Evolutionary conservation across 2,888 invertebrate genomes (phyloP), one percentile per base, ranked within the genome.

Genomic region (Nudaria mundana): DNA sequence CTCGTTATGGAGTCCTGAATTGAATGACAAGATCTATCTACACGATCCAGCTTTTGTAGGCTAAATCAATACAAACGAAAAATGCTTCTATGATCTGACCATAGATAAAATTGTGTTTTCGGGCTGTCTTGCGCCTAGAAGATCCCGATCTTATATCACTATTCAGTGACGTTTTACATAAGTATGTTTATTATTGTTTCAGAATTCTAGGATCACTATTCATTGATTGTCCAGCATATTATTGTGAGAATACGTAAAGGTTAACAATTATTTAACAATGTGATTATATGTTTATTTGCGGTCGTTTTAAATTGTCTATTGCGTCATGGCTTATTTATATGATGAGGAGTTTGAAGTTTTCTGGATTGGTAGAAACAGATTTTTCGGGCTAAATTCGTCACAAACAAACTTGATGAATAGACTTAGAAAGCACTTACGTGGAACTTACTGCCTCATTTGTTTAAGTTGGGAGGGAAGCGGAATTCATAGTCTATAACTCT

Each of bases 31-130:
- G 40, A 16, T 11, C 52, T 62, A 63, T 65, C 52, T 63, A 69
- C 60, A 66, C 59, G 59, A 66, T 72, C 61, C 55, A 71, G 74
- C 68, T 71, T 69, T 71, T 74, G 68, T 72, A 71, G 72, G 69
- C 69, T 76, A 66, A 51, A 65, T 71, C 68, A 63, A 80, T 76
- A 64, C 81, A 81, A 78, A 71, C 69, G 62, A 61, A 58, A 67
- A 66, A 49, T 44, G 48, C 50, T 61, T 76, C 76, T 78, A 76
- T 75, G n/a, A n/a, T n/a, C n/a, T n/a, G n/a, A n/a, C n/a, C n/a
- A n/a, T n/a, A n/a, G n/a, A n/a, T n/a, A n/a, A n/a, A n/a, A n/a
- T n/a, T n/a, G n/a, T n/a, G n/a, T n/a, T n/a, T n/a, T n/a, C 7
- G 11, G 12, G 6, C 4, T 10, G 10, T 1, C 10, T 23, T n/a